Evolutionary conservation across 2,888 invertebrate species (phyloP), one percentile per base, ranked within the genome.

Genomic region (Chrysopilus asiliformis): DNA sequence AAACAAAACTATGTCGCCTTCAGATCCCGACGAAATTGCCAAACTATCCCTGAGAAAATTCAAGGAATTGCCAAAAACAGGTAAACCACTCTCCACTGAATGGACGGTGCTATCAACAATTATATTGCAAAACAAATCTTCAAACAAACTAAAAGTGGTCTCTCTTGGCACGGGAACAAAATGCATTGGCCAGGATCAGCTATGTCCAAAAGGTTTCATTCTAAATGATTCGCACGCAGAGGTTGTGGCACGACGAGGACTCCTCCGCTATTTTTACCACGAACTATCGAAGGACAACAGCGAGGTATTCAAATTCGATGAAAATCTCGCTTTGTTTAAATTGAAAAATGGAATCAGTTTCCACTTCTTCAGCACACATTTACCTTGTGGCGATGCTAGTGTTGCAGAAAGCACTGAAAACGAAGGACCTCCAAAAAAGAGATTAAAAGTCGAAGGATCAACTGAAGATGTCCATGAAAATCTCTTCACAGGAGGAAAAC

Each of bases 161-260:
- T 71, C 90, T n/a, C 57, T 91, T 36, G 90, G 86, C 3, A 87
- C 87, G 3, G 94, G 94, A 1, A 82, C 93, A 0, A 94, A 91
- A 66, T 94, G 93, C 58, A 71, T 94, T 43, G 90, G 91, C 2
- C 67, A 70, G 38, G 61, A 64, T 3, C 73, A 75, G 56, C 66
- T 81, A 65, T 76, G 75, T 35, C 51, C 65, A 3, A 57, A 56
- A 18, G 90, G 90, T 2, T 72, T 74, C 48, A 67, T 82, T 41
- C 51, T 95, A 10, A 85, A 85, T 55, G 94, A 95, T 58, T 86
- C 85, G 25, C 94, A 95, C 65, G 90, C 93, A 2, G 94, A 95
- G 68, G 71, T 91, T 16, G 64, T 93, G 34, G 80, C 87, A 5
- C 70, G 93, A 47, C 69, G 94, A 48, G 80, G 78, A 1, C 84